Evolutionary conservation across 92 coral and sea anemone species (phyloP).

Genomic region (Muricea muricata): DNA sequence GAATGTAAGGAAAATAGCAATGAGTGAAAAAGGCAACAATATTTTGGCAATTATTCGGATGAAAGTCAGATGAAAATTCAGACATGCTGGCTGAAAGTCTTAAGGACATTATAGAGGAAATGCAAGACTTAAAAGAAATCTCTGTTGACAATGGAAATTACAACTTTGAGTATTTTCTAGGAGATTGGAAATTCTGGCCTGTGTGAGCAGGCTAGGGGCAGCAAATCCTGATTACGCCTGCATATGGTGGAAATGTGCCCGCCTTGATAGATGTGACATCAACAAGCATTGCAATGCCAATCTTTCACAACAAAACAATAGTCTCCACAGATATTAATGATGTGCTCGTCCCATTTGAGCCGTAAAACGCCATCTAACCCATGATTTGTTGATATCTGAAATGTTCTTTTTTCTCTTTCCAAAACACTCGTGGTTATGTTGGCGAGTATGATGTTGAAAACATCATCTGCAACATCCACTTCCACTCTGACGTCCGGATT

Average conservation of each 20-base stretch:
- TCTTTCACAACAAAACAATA: no score
- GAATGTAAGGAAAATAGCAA: constrained; percentile 19
- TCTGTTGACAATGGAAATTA: not conserved
- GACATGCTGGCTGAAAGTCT: constrained; percentile 55
- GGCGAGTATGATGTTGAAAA: no score
- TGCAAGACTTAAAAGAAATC: not conserved
- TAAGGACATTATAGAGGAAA: constrained; percentile 39
- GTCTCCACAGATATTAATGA: no score
- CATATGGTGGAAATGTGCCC: constrained; percentile 4
- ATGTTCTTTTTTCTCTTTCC: no score
- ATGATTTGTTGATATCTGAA: no score
- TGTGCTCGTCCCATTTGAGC: no score
- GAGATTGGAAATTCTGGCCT: constrained; percentile 7
- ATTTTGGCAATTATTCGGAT: constrained; percentile 11
- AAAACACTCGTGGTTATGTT: no score
- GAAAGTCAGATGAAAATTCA: constrained; percentile 50
- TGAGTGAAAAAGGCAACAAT: constrained; percentile 51
- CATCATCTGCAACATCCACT: no score
- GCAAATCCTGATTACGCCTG: not conserved
- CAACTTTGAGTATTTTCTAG: not conserved
- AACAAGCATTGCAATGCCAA: no score
- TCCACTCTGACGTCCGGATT: no score
- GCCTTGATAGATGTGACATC: not conserved
- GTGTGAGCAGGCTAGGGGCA: constrained; percentile 2
- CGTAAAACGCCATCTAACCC: no score